Evolutionary conservation across 2,888 invertebrate genomes (phyloP), one percentile per base, ranked within the genome.

Genomic region (Zaprionus obscuricornis): DNA sequence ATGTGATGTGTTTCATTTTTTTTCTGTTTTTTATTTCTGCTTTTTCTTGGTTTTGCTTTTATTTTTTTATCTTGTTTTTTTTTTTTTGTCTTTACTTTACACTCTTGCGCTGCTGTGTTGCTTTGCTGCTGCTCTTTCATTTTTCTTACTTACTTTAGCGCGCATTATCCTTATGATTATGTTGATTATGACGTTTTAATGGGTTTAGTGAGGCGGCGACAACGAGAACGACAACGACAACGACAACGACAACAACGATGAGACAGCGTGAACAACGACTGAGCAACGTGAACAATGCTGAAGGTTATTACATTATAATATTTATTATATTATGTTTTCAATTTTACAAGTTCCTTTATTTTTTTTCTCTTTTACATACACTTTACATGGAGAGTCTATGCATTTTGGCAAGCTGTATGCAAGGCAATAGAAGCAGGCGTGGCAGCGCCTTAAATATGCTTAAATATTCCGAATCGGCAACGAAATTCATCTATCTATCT

Each of bases 111-210:
- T 26, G 54, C 18, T 26, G 10, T 36, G n/a, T 34, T 18, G n/a
- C 13, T 22, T 8, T 16, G 37, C 39, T 31, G 7, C 37, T 26
- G 22, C 14, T 10, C 37, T 20, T 26, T 17, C 14, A 3, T 11
- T 20, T 46, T 34, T 22, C 22, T 27, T 20, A 7, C 27, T 40
- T 54, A 37, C 72, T 46, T 52, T 63, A 50, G 56, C 59, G 50
- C 83, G 78, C 78, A 70, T 74, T 74, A 72, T 75, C 56, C 72
- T 63, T 72, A 79, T 69, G 82, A 81, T 77, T 74, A 77, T 82
- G 82, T 82, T 82, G 75, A 75, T 78, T 84, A 78, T 84, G 82
- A 78, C 74, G 78, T 81, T 78, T 85, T 78, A 84, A 81, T 81
- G 74, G 77, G 69, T 65, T 84, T 73, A 76, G 66, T 66, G 66